Conservation (phyloP, 2,113 vertebrate genomes). For the Salvelinus fontinalis region DNA sequence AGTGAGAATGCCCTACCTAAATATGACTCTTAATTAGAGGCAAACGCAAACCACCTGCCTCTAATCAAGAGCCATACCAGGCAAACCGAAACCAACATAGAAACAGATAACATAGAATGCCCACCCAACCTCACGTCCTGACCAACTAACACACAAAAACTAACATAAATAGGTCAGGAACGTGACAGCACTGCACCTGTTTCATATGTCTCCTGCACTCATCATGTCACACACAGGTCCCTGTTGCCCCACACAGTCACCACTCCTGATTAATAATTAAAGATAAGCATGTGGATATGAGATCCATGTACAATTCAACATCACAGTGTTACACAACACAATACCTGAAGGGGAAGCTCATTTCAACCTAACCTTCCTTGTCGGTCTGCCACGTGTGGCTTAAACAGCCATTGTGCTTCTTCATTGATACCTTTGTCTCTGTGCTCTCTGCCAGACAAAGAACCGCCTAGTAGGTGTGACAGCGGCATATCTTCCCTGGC, state of each 20-base stretch:
- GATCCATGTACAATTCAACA: constrained; percentile 30
- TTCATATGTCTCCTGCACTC: constrained; percentile 34
- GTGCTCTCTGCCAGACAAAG: constrained; percentile 16
- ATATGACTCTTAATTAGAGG: no score
- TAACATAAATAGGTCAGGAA: no score
- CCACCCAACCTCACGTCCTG: no score
- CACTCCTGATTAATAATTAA: constrained; percentile 72
- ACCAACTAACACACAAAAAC: no score
- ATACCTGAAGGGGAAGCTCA: constrained; percentile 50
- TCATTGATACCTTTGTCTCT: constrained; percentile 30
- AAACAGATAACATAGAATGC: no score
- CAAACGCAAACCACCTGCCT: no score
- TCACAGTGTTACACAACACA: background rate
- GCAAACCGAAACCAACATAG: no score
- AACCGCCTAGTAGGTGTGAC: background rate
- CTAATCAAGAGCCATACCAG: no score
- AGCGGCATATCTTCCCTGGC: background rate
- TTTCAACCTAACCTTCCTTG: constrained; percentile 49
- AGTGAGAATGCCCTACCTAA: no score
- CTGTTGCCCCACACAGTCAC: constrained; percentile 30
- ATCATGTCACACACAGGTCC: constrained; percentile 10
- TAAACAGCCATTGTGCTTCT: constrained; percentile 46
- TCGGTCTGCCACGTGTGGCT: constrained; percentile 13
- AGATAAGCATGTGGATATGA: constrained; percentile 50
- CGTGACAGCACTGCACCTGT: constrained; percentile 55